Evolutionary conservation across 2,113 vertebrate species (phyloP).

Genomic region (Planiliza haematocheilus): DNA sequence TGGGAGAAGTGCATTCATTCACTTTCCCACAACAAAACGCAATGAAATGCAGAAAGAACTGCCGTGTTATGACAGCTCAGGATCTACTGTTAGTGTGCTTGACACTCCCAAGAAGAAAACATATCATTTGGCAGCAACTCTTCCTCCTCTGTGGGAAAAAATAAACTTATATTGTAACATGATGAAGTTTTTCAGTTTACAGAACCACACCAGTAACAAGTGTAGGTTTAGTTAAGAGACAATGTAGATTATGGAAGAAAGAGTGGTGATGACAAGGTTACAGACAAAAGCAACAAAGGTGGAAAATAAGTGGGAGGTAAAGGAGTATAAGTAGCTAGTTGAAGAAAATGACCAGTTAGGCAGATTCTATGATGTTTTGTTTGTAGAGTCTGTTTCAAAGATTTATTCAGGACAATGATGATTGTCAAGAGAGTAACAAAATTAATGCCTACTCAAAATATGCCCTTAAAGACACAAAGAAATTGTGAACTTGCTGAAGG

Average conservation of each 20-base stretch:
- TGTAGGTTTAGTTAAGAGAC: constrained; percentile 1
- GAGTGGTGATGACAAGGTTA: too few relatives aligned
- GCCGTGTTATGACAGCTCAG: constrained; percentile 61
- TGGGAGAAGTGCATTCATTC: neutral
- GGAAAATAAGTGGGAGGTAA: too few relatives aligned
- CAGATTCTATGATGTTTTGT: neutral
- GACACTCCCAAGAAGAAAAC: constrained; percentile 37
- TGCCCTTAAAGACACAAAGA: neutral
- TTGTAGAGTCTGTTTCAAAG: too few relatives aligned
- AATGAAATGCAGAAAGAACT: constrained; percentile 24
- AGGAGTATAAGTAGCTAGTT: too few relatives aligned
- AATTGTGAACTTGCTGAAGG: constrained; percentile 15
- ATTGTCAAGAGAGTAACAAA: neutral
- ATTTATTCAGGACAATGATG: neutral
- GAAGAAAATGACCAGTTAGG: neutral
- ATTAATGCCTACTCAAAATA: neutral
- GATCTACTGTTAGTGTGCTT: constrained; percentile 45
- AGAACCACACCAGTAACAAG: constrained; percentile 13
- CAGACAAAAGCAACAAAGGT: too few relatives aligned
- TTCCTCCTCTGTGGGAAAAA: constrained; percentile 42
- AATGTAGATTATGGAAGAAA: neutral
- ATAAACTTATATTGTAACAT: constrained; percentile 25
- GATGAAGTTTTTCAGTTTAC: constrained; percentile 33
- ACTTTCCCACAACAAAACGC: constrained; percentile 18
- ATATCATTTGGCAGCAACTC: constrained; percentile 49